Evolutionary conservation across 1,140 invertebrate genomes (phyloP).

Genomic region (Diabrotica virgifera): DNA sequence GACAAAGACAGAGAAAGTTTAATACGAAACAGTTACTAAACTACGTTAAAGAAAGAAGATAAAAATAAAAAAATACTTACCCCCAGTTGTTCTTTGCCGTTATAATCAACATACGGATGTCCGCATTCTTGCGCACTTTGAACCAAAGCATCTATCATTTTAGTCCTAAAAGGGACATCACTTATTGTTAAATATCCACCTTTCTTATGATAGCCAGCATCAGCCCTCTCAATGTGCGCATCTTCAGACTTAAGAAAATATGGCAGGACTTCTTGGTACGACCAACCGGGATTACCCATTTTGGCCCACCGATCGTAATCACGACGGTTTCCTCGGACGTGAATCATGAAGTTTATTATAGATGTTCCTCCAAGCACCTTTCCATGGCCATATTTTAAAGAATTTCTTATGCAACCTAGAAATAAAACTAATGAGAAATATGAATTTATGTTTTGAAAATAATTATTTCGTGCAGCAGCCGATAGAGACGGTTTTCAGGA

Average conservation of each 20-base stretch:
- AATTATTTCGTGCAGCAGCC: too few species aligned
- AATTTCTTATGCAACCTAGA: neutral
- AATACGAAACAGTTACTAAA: too few species aligned
- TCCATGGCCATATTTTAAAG: constrained; percentile 47
- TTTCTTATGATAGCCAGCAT: constrained; percentile 52
- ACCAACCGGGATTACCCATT: constrained; percentile 77
- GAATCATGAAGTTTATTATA: constrained; percentile 88
- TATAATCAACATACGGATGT: constrained; percentile 49
- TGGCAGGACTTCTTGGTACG: constrained; percentile 72
- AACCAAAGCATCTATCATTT: constrained; percentile 62
- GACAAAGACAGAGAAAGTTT: too few species aligned
- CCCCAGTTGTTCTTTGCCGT: neutral
- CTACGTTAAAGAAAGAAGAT: too few species aligned
- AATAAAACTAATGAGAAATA: neutral
- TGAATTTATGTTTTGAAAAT: too few species aligned
- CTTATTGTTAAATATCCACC: constrained; percentile 38
- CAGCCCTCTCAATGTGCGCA: constrained; percentile 46
- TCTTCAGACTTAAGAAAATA: constrained; percentile 82
- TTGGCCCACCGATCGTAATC: constrained; percentile 66
- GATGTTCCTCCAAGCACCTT: constrained; percentile 71
- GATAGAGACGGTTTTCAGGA: too few species aligned
- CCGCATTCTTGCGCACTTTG: constrained; percentile 74
- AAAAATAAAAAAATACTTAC: neutral
- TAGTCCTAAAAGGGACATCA: constrained; percentile 57
- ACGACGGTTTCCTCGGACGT: constrained; percentile 72